These are phyloP conservation scores for Epirrhoe alternata DNA, from an alignment of 2,888 invertebrate species.

Conservation along the genomic window DNA sequence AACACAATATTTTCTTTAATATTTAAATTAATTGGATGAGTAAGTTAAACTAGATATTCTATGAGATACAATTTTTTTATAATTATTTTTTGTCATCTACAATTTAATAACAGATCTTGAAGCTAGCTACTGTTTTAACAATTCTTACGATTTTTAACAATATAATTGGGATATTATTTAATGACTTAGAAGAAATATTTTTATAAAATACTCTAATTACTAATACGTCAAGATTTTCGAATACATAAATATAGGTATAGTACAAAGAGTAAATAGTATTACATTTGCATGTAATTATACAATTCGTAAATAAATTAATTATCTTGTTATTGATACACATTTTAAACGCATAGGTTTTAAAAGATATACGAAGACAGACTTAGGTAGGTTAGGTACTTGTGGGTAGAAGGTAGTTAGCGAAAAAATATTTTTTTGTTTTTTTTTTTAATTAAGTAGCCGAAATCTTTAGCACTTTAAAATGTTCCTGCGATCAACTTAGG, in stretches of 20 bases:
- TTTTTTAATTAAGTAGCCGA: too few species aligned
- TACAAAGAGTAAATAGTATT: neutral
- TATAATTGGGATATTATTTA: conserved; percentile 30
- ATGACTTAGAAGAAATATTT: conserved; percentile 53
- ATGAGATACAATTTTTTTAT: conserved; percentile 20
- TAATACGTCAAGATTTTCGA: neutral
- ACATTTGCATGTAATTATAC: neutral
- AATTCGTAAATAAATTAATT: too few species aligned
- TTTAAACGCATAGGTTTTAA: too few species aligned
- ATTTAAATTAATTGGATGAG: conserved; percentile 9
- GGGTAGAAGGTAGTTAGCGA: too few species aligned
- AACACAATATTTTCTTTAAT: neutral
- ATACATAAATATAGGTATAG: conserved; percentile 3
- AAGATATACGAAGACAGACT: too few species aligned
- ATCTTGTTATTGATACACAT: too few species aligned
- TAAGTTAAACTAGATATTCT: conserved; percentile 17
- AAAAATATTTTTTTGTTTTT: too few species aligned
- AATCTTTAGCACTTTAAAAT: too few species aligned
- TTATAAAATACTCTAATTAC: conserved; percentile 44
- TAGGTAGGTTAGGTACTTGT: too few species aligned
- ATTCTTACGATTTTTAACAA: conserved; percentile 45
- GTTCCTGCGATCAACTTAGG: too few species aligned
- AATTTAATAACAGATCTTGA: conserved; percentile 34
- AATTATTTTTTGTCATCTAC: conserved; percentile 19
- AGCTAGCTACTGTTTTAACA: conserved; percentile 37